Percentiles rank a stretch among this genome's conserved stretches.
Evolutionary conservation across 64 coral and sea anemone species (phyloP).

Genomic region (Dendrophyllia cribrosa): DNA sequence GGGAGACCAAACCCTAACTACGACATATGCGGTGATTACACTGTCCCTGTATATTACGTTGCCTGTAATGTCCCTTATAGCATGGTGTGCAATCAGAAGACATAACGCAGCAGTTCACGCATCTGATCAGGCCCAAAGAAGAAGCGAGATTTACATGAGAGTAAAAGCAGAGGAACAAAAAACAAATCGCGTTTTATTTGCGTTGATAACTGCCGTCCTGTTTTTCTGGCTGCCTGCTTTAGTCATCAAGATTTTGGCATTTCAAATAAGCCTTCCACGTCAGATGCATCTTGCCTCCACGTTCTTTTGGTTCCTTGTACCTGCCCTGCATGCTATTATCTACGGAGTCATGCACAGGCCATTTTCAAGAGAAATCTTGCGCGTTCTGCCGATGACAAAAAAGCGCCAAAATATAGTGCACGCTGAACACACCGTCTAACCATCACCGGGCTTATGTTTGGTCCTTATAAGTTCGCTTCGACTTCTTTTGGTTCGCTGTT

Average conservation of each 20-base stretch:
- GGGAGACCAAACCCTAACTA: not conserved
- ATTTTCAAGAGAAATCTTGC: not conserved
- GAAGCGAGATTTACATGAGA: not conserved
- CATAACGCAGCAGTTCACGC: not conserved
- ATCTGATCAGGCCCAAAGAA: not conserved
- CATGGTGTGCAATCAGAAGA: not conserved
- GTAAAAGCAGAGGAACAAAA: not conserved
- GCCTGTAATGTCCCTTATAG: not conserved
- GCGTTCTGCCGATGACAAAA: not conserved
- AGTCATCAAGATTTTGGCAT: conserved; percentile 3
- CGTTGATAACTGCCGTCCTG: not conserved
- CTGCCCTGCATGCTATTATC: not conserved
- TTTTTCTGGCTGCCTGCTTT: conserved; percentile 16
- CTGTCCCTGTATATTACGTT: not conserved
- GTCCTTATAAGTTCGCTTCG: too few relatives aligned
- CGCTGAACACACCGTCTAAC: conserved; percentile 1
- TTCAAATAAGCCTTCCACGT: not conserved
- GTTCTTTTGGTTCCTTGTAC: conserved; percentile 13
- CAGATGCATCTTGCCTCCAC: conserved; percentile 9
- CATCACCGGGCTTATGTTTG: not conserved
- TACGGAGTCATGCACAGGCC: not conserved
- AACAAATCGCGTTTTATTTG: conserved; percentile 24
- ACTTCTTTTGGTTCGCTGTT: too few relatives aligned
- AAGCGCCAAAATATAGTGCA: not conserved
- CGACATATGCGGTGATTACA: not conserved